Conservation (phyloP, 2,113 vertebrate species). For the Forbesichthys agassizii region DNA sequence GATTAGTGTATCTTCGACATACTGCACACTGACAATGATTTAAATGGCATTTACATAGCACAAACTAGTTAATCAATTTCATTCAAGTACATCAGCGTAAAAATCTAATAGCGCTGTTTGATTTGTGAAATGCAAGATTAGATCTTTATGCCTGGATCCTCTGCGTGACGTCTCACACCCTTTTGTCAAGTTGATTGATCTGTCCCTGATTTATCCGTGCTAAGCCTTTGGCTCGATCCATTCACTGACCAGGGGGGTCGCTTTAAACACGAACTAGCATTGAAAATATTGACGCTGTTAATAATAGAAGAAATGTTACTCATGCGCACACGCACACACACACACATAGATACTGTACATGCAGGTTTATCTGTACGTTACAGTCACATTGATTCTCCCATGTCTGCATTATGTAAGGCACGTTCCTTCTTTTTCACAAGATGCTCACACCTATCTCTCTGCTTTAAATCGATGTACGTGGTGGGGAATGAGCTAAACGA, state of each 20-base stretch:
- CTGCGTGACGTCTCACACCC: too few species aligned
- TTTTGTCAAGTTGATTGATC: slow-evolving; percentile 34
- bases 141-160: too few species aligned
- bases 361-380: slow-evolving; percentile 25
- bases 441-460: slow-evolving; percentile 16
- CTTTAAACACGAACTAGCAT: slow-evolving; percentile 34
- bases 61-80: too few species aligned
- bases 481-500: slow-evolving; percentile 16
- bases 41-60: too few species aligned
- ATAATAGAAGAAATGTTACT: slow-evolving; percentile 1
- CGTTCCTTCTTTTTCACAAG: slow-evolving; percentile 16
- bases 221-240: slow-evolving; percentile 32
- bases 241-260: slow-evolving; percentile 19
- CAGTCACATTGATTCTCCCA: slow-evolving; percentile 13
- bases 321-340: slow-evolving; percentile 8
- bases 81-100: too few species aligned
- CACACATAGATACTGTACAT: neutral
- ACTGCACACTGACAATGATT: neutral
- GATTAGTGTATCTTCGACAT: neutral
- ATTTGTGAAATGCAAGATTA: too few species aligned
- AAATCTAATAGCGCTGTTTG: too few species aligned
- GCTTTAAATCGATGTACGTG: slow-evolving; percentile 18
- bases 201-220: slow-evolving; percentile 44
- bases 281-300: slow-evolving; percentile 26
- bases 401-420: slow-evolving; percentile 20